Percentiles rank a stretch among this genome's conserved stretches.
These are phyloP conservation scores for Emmelina monodactyla DNA, from an alignment of 2,888 invertebrate species.

Conservation along the genomic window DNA sequence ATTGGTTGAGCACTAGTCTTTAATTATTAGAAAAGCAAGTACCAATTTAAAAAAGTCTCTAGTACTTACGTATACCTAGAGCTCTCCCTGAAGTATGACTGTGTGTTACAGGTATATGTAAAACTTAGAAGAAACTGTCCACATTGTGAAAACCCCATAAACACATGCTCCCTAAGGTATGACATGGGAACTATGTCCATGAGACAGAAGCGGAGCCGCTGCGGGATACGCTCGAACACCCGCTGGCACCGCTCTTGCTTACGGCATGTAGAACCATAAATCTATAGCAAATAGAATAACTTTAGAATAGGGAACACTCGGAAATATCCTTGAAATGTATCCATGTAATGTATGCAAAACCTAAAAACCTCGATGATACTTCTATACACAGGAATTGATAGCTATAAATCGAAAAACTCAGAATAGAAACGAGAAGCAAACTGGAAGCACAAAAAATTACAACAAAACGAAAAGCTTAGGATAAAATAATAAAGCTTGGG, in stretches of 20 bases:
- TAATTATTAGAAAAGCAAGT: too few species aligned
- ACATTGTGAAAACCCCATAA: constrained; percentile 95
- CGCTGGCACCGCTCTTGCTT: constrained; percentile 47
- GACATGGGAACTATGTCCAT: constrained; percentile 68
- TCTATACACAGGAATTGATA: not conserved
- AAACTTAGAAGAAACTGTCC: constrained; percentile 93
- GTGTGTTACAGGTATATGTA: constrained; percentile 68
- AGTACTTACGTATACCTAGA: constrained; percentile 48
- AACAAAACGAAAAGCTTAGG: constrained; percentile 22
- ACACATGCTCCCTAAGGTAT: constrained; percentile 78
- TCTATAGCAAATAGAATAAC: constrained; percentile 34
- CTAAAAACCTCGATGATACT: not conserved
- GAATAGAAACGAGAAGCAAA: constrained; percentile 4
- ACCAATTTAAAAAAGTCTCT: too few species aligned
- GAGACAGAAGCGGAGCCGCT: constrained; percentile 66
- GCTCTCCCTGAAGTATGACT: constrained; percentile 63
- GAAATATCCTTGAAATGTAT: not conserved
- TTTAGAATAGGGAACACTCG: too few species aligned
- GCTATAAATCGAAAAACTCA: constrained; percentile 5
- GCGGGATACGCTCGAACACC: constrained; percentile 65
- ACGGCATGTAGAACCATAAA: constrained; percentile 58
- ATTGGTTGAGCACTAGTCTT: too few species aligned
- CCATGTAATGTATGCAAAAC: not conserved
- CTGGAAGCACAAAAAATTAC: constrained; percentile 14
- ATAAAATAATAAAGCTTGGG: constrained; percentile 20